Evolutionary conservation across 1,140 invertebrate species (phyloP).

Genomic region (Drosophila obscura): DNA sequence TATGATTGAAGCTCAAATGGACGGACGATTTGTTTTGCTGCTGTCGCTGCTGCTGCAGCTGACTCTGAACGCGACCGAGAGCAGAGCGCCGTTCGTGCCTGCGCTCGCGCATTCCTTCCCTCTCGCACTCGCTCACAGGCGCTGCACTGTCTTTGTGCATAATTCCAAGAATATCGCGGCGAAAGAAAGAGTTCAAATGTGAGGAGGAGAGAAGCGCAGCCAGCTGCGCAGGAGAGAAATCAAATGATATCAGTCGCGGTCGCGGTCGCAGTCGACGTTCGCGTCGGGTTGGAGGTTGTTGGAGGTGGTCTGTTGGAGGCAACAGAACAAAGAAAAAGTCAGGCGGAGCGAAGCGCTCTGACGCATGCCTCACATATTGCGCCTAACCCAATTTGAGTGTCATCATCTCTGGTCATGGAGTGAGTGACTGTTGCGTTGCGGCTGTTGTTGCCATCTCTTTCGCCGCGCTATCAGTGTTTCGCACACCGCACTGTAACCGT

Average conservation of each 20-base stretch:
- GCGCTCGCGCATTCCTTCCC: not conserved
- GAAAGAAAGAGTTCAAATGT: slow-evolving; percentile 31
- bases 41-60: slow-evolving; percentile 10
- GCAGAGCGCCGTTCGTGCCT: not conserved
- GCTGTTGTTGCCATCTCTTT: not conserved
- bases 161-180: slow-evolving; percentile 52
- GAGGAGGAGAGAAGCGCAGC: not conserved
- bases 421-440: slow-evolving; percentile 17
- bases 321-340: slow-evolving; percentile 39
- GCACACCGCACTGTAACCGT: too few relatives aligned
- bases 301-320: not conserved
- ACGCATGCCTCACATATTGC: slow-evolving; percentile 66
- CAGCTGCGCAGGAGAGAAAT: slow-evolving; percentile 26
- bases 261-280: slow-evolving; percentile 3
- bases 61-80: not conserved
- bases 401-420: slow-evolving; percentile 68
- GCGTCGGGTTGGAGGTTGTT: too few relatives aligned
- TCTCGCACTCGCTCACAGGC: not conserved
- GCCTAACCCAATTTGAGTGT: slow-evolving; percentile 73
- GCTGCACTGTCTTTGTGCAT: slow-evolving; percentile 43
- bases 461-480: slow-evolving; percentile 13
- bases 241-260: slow-evolving; percentile 20
- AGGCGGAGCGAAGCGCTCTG: slow-evolving; percentile 16
- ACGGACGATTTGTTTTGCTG: slow-evolving; percentile 50
- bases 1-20: slow-evolving; percentile 74